Base-by-base conservation (phyloP, 2,797 vertebrate genomes). In the Takifugu rubripes region DNA sequence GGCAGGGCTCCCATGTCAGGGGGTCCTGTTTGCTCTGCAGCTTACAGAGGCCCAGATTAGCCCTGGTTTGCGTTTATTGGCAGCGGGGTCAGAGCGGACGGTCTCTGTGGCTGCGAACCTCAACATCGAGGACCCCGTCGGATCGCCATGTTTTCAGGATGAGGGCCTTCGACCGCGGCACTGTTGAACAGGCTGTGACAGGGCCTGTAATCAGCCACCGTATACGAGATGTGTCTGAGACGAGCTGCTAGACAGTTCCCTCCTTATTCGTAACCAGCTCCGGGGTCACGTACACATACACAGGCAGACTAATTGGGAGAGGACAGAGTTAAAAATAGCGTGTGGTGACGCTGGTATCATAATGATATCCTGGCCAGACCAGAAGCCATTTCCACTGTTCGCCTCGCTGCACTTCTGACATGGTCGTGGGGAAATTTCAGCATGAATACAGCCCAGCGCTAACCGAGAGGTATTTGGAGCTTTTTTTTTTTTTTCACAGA, bases 301-400 rank as follows among this genome's bases (percentile, higher is more conserved):
- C 46, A 68, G 49, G 68, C 46, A 74, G 66, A 81, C 64, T 36
- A 61, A 66, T 59, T 53, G 60, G 59, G 64, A 76, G 75, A 77
- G 66, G 69, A 74, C 72, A 64, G 42, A 57, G 49, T 79, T 88
- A 85, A 84, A 90, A 89, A 85, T 89, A 90, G 76, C 65, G 45
- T 66, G 74, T 5, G 70, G 87, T 74, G 74, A 73, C 51, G 55
- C 51, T 81, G 77, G 74, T 85, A 81, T 85, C 81, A 80, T 84
- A 88, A 86, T 86, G 84, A 83, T 72, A 85, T 87, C 77, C 78
- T 73, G 82, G 72, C 79, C 56, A 70, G 67, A 74, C 78, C 65
- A 68, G 66, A 65, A 60, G 72, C 68, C 47, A 46, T 74, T 82
- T 81, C 72, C 44, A 49, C 64, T 51, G 59, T 52, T 63, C 16